phyloP scores from a whole-genome alignment of 64 coral and sea anemone genomes.

The Pachyseris speciosa region DNA sequence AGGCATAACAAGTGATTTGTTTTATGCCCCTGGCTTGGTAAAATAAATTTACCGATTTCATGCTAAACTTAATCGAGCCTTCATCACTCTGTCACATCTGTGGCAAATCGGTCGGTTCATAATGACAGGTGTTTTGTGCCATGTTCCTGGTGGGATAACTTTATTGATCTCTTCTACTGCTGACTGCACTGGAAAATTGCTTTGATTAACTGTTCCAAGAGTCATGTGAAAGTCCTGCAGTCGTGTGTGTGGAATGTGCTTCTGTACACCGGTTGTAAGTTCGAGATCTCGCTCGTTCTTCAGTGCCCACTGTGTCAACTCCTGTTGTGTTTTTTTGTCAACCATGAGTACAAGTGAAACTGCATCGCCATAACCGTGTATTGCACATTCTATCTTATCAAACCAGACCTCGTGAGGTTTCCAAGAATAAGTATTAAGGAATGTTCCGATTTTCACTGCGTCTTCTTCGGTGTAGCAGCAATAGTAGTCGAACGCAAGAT shows the following conservation, averaged over 20 bases:
- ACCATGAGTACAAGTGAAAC: conserved; percentile 66
- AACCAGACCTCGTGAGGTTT: conserved; percentile 49
- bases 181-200: conserved; percentile 42
- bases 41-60: too few relatives aligned
- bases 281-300: conserved; percentile 52
- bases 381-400: conserved; percentile 64
- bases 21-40: too few relatives aligned
- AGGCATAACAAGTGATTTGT: too few relatives aligned
- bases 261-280: conserved; percentile 44
- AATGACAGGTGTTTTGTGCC: conserved; percentile 55
- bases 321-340: conserved; percentile 48
- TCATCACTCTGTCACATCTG: conserved; percentile 36
- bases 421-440: conserved; percentile 37
- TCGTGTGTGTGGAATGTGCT: conserved; percentile 48
- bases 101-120: conserved; percentile 41
- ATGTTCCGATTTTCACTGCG: conserved; percentile 54
- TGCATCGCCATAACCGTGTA: conserved; percentile 30
- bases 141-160: conserved; percentile 59
- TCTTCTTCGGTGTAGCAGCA: conserved; percentile 68
- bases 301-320: conserved; percentile 33
- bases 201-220: conserved; percentile 59
- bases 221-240: conserved; percentile 79
- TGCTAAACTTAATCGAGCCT: too few relatives aligned
- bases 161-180: conserved; percentile 68
- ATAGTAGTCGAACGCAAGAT: conserved; percentile 71